phyloP scores from a whole-genome alignment of 92 coral and sea anemone species.

The Parazoanthus darwini region DNA sequence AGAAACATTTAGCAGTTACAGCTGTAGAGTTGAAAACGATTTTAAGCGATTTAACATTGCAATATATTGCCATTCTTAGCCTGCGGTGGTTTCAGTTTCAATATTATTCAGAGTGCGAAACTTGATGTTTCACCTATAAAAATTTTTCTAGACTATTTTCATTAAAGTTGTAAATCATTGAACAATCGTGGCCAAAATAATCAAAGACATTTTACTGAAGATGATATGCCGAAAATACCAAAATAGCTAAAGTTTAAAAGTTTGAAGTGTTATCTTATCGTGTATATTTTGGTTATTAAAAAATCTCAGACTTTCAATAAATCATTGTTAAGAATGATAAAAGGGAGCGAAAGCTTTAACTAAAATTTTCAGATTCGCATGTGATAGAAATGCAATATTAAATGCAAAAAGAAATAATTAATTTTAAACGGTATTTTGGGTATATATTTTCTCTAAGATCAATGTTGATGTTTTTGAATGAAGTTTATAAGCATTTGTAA shows the following conservation, averaged over 20 bases:
- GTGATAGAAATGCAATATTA: no score
- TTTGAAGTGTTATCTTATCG: neutral
- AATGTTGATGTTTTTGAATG: no score
- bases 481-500: no score
- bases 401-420: neutral
- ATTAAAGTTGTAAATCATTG: neutral
- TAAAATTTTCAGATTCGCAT: neutral
- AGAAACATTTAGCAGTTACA: neutral
- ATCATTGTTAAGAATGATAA: neutral
- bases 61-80: neutral
- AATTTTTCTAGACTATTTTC: neutral
- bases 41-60: neutral
- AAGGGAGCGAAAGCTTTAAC: neutral
- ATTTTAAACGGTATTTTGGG: no score
- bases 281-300: neutral
- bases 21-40: neutral
- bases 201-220: neutral
- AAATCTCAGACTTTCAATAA: neutral
- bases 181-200: neutral
- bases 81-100: neutral
- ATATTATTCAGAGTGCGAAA: neutral
- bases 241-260: neutral
- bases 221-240: neutral
- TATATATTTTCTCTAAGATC: no score
- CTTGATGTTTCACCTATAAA: neutral